Evolutionary conservation across 2,888 invertebrate species (phyloP).

Genomic region (Ornithoptera alexandrae): DNA sequence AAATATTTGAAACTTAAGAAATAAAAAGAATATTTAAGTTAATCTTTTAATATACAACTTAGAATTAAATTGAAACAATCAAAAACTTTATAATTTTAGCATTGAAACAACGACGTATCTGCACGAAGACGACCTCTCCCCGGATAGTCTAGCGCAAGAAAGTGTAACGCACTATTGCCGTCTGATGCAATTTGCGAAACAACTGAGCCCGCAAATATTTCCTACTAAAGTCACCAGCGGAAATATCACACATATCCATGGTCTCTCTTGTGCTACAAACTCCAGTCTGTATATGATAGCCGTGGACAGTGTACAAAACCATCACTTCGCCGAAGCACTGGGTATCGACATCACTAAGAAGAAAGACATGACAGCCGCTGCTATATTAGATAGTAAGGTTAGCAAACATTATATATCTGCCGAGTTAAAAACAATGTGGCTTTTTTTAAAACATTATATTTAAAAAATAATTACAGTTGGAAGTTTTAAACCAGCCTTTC

Average conservation of each 20-base stretch:
- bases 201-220: slow-evolving; percentile 57
- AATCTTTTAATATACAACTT: too few relatives aligned
- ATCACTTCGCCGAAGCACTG: slow-evolving; percentile 86
- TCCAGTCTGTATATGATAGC: slow-evolving; percentile 76
- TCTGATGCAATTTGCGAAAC: slow-evolving; percentile 61
- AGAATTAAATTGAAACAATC: too few relatives aligned
- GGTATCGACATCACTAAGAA: slow-evolving; percentile 83
- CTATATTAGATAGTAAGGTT: slow-evolving; percentile 87
- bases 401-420: slow-evolving; percentile 36
- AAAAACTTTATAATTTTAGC: slow-evolving; percentile 43
- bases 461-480: too few relatives aligned
- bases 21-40: too few relatives aligned
- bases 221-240: slow-evolving; percentile 43
- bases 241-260: slow-evolving; percentile 61
- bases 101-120: slow-evolving; percentile 70
- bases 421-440: neutral
- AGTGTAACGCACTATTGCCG: slow-evolving; percentile 64
- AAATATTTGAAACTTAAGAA: too few relatives aligned
- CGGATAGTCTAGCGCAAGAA: slow-evolving; percentile 72
- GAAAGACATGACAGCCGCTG: slow-evolving; percentile 82
- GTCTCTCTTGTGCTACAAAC: slow-evolving; percentile 71
- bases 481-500: too few relatives aligned
- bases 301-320: slow-evolving; percentile 86
- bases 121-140: slow-evolving; percentile 73
- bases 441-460: too few relatives aligned